These are phyloP conservation scores for Eulithis testata DNA, from an alignment of 2,888 invertebrate genomes.

Conservation along the genomic window DNA sequence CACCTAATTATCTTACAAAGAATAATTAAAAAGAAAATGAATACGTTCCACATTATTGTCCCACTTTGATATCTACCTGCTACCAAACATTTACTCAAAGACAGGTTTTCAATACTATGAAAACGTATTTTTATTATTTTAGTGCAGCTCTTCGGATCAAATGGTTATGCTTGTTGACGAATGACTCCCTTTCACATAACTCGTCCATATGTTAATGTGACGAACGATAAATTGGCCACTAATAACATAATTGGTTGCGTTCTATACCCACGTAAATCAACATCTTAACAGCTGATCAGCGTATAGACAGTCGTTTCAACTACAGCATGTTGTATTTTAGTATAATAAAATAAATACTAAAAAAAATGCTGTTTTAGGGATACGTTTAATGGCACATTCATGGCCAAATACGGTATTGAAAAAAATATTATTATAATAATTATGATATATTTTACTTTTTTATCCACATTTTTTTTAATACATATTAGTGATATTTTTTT, in stretches of 20 bases:
- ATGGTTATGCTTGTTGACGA: constrained; percentile 5
- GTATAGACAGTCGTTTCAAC: constrained; percentile 24
- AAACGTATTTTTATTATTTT: constrained; percentile 6
- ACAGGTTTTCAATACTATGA: constrained; percentile 9
- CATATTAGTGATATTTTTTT: no score
- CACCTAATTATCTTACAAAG: constrained; percentile 30
- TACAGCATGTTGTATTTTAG: constrained; percentile 17
- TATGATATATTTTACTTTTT: no score
- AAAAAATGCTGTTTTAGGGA: no score
- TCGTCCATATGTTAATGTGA: constrained; percentile 79
- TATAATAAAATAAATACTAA: no score
- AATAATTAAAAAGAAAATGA: constrained; percentile 30
- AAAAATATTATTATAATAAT: no score
- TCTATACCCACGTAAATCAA: constrained; percentile 81
- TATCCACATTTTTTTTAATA: no score
- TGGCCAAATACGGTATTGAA: neutral
- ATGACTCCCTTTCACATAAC: constrained; percentile 39
- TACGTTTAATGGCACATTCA: no score
- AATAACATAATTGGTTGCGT: constrained; percentile 82
- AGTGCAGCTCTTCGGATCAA: constrained; percentile 1
- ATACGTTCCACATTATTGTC: constrained; percentile 25
- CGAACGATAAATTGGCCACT: constrained; percentile 81
- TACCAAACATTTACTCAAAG: constrained; percentile 12
- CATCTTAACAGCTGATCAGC: constrained; percentile 75
- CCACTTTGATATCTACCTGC: constrained; percentile 27